phyloP scores from a whole-genome alignment of 2,888 invertebrate species.

The Mallateleia sp. region DNA sequence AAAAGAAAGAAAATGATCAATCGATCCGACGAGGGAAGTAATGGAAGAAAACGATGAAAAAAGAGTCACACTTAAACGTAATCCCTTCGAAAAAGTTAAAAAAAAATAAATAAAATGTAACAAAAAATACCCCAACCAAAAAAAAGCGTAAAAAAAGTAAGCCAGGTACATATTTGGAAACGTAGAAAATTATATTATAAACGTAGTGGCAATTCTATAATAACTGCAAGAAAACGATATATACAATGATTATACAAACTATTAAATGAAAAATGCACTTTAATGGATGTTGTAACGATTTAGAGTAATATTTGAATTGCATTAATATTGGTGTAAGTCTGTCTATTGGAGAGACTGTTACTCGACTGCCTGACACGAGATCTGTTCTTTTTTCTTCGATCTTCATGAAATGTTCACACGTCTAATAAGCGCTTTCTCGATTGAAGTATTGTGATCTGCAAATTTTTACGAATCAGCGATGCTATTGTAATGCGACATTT shows the following conservation, averaged over 20 bases:
- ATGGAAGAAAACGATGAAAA: slow-evolving; percentile 63
- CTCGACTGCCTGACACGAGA: slow-evolving; percentile 71
- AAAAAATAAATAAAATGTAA: slow-evolving; percentile 69
- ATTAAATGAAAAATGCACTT: slow-evolving; percentile 86
- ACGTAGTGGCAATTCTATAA: slow-evolving; percentile 87
- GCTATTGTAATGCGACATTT: not conserved
- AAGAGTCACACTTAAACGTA: slow-evolving; percentile 44
- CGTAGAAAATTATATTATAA: slow-evolving; percentile 87
- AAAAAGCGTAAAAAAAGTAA: slow-evolving; percentile 74
- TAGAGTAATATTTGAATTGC: slow-evolving; percentile 85
- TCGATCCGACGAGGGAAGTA: slow-evolving; percentile 28
- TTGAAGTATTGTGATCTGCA: not conserved
- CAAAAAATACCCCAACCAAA: slow-evolving; percentile 67
- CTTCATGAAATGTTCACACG: slow-evolving; percentile 1
- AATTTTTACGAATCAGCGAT: not conserved
- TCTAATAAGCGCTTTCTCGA: not conserved
- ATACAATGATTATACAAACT: slow-evolving; percentile 87
- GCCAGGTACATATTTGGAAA: slow-evolving; percentile 87
- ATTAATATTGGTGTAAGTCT: slow-evolving; percentile 86
- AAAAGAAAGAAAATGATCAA: no score
- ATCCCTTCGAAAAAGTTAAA: slow-evolving; percentile 62
- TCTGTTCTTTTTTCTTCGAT: slow-evolving; percentile 17
- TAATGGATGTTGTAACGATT: slow-evolving; percentile 87
- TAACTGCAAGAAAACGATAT: slow-evolving; percentile 86
- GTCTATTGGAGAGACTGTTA: slow-evolving; percentile 79